Evolutionary conservation across 2,888 invertebrate genomes (phyloP).

Genomic region (Idaea biselata): DNA sequence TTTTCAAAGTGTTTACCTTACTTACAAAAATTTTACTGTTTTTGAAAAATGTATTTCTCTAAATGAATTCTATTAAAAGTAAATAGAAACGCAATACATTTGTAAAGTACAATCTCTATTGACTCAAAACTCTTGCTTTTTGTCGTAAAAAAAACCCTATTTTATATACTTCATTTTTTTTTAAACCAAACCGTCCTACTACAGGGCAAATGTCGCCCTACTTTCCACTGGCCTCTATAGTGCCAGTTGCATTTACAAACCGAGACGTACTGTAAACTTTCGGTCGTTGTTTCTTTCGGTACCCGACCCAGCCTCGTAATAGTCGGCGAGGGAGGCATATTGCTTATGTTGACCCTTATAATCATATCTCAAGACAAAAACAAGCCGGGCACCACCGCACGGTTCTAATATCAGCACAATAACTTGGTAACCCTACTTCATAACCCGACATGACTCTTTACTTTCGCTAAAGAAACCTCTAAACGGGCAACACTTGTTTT

Average conservation of each 20-base stretch:
- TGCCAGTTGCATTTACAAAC: neutral
- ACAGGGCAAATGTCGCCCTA: too few relatives aligned
- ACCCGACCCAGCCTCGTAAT: neutral
- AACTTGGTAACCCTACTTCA: neutral
- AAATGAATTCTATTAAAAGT: too few relatives aligned
- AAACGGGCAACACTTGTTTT: neutral
- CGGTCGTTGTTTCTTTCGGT: neutral
- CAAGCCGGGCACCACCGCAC: neutral
- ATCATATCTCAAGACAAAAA: constrained; percentile 1
- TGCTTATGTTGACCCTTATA: neutral
- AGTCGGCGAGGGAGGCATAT: neutral
- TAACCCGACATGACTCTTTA: neutral
- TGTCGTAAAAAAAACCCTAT: too few relatives aligned
- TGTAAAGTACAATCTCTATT: too few relatives aligned
- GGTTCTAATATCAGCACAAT: neutral
- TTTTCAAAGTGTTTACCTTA: too few relatives aligned
- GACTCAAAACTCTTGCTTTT: too few relatives aligned
- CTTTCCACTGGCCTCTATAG: too few relatives aligned
- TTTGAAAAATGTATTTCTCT: too few relatives aligned
- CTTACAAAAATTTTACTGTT: too few relatives aligned
- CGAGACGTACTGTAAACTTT: neutral
- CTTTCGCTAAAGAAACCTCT: neutral
- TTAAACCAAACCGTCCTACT: too few relatives aligned
- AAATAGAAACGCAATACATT: too few relatives aligned
- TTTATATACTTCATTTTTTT: too few relatives aligned